Evolutionary conservation across 1,140 invertebrate species (phyloP).

Genomic region (Drosophila pseudoobscura): DNA sequence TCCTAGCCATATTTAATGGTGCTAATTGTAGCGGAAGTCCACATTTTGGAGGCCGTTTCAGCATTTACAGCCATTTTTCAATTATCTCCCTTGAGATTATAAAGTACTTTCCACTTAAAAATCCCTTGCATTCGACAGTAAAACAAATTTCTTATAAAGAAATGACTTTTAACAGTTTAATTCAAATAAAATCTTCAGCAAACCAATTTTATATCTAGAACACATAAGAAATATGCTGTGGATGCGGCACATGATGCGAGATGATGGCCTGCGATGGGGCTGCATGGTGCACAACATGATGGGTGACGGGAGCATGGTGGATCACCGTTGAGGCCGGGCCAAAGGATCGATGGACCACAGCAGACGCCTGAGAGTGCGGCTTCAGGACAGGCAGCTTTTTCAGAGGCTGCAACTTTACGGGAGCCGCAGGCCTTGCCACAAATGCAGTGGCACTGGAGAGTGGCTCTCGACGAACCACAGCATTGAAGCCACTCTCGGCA

Average conservation of each 20-base stretch:
- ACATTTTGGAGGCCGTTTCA: neutral
- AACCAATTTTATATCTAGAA: slow-evolving; percentile 29
- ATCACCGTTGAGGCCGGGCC: slow-evolving; percentile 46
- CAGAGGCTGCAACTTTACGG: slow-evolving; percentile 10
- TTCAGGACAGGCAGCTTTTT: slow-evolving; percentile 39
- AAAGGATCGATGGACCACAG: slow-evolving; percentile 56
- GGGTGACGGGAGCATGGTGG: slow-evolving; percentile 69
- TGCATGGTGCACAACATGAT: slow-evolving; percentile 56
- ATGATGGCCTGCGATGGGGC: slow-evolving; percentile 52
- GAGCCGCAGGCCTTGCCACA: slow-evolving; percentile 4
- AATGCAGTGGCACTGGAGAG: slow-evolving; percentile 46
- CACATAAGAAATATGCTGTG: slow-evolving; percentile 66
- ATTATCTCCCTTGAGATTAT: too few species aligned
- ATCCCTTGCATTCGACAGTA: too few species aligned
- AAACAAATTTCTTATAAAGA: neutral
- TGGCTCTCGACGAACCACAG: slow-evolving; percentile 81
- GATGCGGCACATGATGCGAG: slow-evolving; percentile 65
- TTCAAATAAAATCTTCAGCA: neutral
- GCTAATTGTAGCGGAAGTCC: too few species aligned
- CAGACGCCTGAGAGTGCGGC: slow-evolving; percentile 29
- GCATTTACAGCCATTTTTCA: neutral
- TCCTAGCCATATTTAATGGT: too few species aligned
- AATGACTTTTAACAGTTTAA: neutral
- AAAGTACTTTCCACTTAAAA: neutral
- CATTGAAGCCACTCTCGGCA: slow-evolving; percentile 79